Evolutionary conservation across 2,888 invertebrate species (phyloP), one percentile per base, ranked within the genome.

Genomic region (Allacma fusca): DNA sequence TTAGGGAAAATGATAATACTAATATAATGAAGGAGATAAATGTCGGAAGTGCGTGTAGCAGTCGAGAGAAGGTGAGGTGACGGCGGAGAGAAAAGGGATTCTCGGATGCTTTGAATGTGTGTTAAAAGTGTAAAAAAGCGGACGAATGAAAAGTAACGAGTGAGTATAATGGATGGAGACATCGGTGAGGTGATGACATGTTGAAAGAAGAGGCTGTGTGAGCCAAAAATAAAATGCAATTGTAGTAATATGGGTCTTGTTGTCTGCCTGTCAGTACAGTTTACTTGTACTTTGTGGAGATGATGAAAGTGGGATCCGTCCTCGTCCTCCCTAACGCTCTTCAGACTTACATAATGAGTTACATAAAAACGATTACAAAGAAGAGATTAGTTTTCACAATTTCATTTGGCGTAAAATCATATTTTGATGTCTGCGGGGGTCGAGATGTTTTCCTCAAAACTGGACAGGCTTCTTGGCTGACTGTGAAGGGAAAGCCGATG

Each of bases 321-420:
- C 34, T 34, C 9, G 5, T 34, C 9, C 34, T 34, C 5, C n/a
- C n/a, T n/a, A n/a, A n/a, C n/a, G 34, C 34, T 7, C 34, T 34
- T 34, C 34, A 34, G 5, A 34, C 9, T 34, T 50, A 50, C 50
- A 50, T 50, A 50, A 50, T 50, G n/a, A 50, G 50, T 50, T 50
- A 50, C 50, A 50, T 16, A 13, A 50, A 40, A 50, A 50, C 50
- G 64, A 74, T 74, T 78, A 80, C 78, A 80, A 81, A 73, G 75
- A 78, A 79, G 75, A 81, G 81, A 83, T 82, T 82, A 83, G 80
- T 80, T 83, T 83, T 83, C 80, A 83, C 81, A 80, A 81, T 81
- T 82, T 81, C 79, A 82, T 81, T 82, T 81, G 80, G 80, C 79
- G 81, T 81, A 81, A 82, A 82, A 81, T 81, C 80, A 81, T 82